Evolutionary conservation across 2,113 vertebrate genomes (phyloP), one percentile per base, ranked within the genome.

Genomic region (Dipodomys merriami): DNA sequence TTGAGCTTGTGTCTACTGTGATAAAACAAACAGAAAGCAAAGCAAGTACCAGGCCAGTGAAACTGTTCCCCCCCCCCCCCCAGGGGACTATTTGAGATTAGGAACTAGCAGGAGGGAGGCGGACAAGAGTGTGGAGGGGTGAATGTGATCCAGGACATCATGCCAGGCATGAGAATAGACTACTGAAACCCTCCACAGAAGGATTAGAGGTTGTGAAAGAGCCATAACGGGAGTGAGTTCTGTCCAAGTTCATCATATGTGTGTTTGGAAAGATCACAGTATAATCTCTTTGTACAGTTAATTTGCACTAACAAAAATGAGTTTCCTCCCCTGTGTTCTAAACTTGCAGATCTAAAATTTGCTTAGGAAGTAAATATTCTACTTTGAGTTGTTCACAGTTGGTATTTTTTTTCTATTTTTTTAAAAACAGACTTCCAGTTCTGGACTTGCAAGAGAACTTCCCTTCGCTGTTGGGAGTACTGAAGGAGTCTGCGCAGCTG

Each of bases 401-500:
- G 20, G 20, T 29, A 0, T 22, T 57, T 29, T 72, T 68, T 29
- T 15, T 30, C 23, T 15, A 39, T 18, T 89, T 76, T 7, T 72
- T 79, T 90, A 81, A 91, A 94, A 67, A 60, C 73, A 99, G 99
- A 71, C 96, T 99, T 85, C 97, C 99, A 30, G 96, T 96, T 15
- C 96, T 98, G 80, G 97, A 97, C 86, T 97, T 99, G 96, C 99
- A 99, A 88, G 99, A 99, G 95, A 99, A 99, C 76, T 97, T 99
- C 72, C 96, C 98, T 72, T 97, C 99, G 0, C 97, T 99, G 87
- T 86, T 99, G 90, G 97, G 96, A 71, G 98, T 99, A 35, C 97
- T 99, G 30, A 98, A 98, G 96, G 99, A 99, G 69, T 99, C 99
- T 9, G 98, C 99, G 69, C 99, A 99, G 97, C 96, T 99, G 93